Evolutionary conservation across 2,797 vertebrate genomes (phyloP).

Genomic region (Apodemus agrarius): DNA sequence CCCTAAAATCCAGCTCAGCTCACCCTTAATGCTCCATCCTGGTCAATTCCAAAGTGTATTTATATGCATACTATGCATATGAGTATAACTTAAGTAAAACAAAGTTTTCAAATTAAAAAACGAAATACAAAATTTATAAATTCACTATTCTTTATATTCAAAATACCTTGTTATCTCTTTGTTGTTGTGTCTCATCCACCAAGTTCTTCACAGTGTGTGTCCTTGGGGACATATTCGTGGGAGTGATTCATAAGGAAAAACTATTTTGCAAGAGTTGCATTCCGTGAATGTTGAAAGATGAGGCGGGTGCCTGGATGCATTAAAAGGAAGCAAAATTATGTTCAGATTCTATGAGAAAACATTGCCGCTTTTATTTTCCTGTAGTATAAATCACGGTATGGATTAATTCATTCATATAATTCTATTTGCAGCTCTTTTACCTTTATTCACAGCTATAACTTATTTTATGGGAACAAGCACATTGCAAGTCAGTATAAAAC

Average conservation of each 20-base stretch:
- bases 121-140: not conserved
- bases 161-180: not conserved
- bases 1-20: not conserved
- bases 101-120: not conserved
- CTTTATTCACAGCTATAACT: constrained; percentile 47
- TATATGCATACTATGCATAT: not conserved
- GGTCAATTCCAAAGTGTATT: not conserved
- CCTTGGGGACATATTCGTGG: not conserved
- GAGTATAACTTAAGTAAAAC: not conserved
- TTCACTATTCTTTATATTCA: constrained; percentile 1
- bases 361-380: constrained; percentile 54
- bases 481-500: not conserved
- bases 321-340: constrained; percentile 50
- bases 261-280: constrained; percentile 35
- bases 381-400: constrained; percentile 21
- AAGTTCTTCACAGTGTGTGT: not conserved
- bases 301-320: constrained; percentile 1
- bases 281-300: constrained; percentile 24
- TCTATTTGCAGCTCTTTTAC: constrained; percentile 35
- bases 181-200: not conserved
- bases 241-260: constrained; percentile 19
- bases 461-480: constrained; percentile 39
- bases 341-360: constrained; percentile 46
- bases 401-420: constrained; percentile 66
- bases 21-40: not conserved